Conservation (phyloP, 92 coral and sea anemone genomes). For the Nematostella vectensis region DNA sequence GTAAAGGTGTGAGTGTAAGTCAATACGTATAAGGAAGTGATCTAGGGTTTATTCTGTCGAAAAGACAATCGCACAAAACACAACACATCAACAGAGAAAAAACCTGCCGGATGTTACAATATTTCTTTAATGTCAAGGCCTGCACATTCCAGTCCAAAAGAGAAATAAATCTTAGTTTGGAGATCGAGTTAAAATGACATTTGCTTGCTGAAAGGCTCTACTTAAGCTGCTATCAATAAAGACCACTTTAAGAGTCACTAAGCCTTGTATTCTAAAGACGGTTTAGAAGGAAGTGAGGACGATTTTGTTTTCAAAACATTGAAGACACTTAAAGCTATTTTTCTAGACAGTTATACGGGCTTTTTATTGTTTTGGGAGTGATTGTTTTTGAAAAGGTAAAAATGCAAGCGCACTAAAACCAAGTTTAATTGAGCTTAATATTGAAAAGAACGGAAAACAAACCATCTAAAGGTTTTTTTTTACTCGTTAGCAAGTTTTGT, state of each 20-base stretch:
- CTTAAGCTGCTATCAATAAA: background rate
- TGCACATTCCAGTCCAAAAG: too few relatives aligned
- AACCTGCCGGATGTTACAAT: background rate
- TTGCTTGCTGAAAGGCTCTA: too few relatives aligned
- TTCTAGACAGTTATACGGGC: slow-evolving; percentile 8
- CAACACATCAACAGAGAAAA: background rate
- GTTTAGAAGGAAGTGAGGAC: slow-evolving; percentile 5
- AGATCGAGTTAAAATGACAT: too few relatives aligned
- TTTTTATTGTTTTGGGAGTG: slow-evolving; percentile 19
- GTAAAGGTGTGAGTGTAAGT: slow-evolving; percentile 25
- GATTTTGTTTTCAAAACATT: slow-evolving; percentile 26
- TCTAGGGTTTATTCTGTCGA: background rate
- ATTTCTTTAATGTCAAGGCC: background rate
- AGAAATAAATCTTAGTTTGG: too few relatives aligned
- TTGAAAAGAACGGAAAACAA: slow-evolving; percentile 5
- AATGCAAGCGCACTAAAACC: slow-evolving; percentile 3
- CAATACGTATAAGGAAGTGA: slow-evolving; percentile 5
- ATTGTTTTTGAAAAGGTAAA: slow-evolving; percentile 23
- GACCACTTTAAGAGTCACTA: background rate
- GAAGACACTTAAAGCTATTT: slow-evolving; percentile 24
- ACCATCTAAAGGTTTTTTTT: background rate
- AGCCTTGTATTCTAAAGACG: background rate
- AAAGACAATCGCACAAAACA: background rate
- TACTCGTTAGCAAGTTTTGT: background rate
- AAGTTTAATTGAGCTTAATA: slow-evolving; percentile 4